Conservation (phyloP, 2,797 vertebrate genomes). For the Coregonus ussuriensis region DNA sequence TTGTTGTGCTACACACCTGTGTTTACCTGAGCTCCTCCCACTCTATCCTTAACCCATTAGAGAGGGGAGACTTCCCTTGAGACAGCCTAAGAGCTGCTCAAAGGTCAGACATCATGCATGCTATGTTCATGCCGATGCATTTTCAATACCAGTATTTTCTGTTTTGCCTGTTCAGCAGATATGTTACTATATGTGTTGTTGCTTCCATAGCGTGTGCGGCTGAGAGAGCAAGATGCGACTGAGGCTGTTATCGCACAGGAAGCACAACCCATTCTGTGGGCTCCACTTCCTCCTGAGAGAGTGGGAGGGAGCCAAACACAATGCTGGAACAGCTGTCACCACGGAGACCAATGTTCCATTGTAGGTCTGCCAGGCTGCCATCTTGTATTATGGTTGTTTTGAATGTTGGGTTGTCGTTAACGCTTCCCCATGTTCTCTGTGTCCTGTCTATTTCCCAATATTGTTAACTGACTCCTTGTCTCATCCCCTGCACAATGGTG, state of each 20-base stretch:
- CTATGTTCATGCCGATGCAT: too few relatives aligned
- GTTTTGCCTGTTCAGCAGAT: too few relatives aligned
- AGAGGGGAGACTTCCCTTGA: not conserved
- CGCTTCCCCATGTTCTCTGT: not conserved
- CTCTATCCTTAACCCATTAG: not conserved
- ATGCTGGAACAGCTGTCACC: not conserved
- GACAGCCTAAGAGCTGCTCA: not conserved
- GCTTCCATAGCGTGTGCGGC: too few relatives aligned
- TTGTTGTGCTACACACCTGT: conserved; percentile 37
- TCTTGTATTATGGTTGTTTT: not conserved
- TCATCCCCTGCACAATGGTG: not conserved
- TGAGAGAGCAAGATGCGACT: not conserved
- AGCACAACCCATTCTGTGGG: conserved; percentile 71
- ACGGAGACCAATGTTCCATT: not conserved
- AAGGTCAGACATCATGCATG: not conserved
- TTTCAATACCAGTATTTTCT: too few relatives aligned
- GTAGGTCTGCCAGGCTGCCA: not conserved
- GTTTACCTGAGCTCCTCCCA: conserved; percentile 62
- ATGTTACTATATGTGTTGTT: too few relatives aligned
- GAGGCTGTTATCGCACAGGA: conserved; percentile 75
- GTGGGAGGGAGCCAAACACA: not conserved
- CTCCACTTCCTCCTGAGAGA: conserved; percentile 61
- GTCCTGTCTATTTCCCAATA: not conserved
- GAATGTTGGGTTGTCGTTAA: not conserved
- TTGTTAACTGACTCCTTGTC: not conserved